Base-by-base conservation (phyloP, 2,888 invertebrate species). In the Caenorhabditis zanzibari region DNA sequence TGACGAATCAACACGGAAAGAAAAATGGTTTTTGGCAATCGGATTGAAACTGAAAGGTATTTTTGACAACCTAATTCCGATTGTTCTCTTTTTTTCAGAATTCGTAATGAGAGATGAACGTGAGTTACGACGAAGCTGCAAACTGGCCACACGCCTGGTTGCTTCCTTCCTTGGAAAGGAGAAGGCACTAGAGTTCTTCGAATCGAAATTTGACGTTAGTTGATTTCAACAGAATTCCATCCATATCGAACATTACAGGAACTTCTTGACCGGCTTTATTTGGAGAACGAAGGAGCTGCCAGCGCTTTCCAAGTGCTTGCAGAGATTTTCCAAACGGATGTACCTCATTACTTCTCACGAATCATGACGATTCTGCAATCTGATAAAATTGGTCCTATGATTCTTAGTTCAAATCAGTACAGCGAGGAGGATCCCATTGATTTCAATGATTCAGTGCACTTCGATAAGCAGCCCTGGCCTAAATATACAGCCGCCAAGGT, bases 391-490 rank as follows among this genome's bases (percentile, higher is more conserved):
- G 76, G 72, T 54, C 26, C 41, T 9, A 1, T 14, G 19, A n/a
- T 84, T 16, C 10, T 75, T 12, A 28, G 61, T 5, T 76, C 76
- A 1, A 0, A 52, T 0, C 14, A 22, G 3, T 24, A 19, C 28
- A 22, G 52, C 24, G 61, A 73, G n/a, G 63, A 74, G 0, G 84
- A 84, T 76, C 72, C 73, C 7, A 28, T 47, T 4, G 73, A 68
- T 1, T 84, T 84, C 44, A 47, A 72, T 26, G 59, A 59, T 9
- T 19, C 16, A 9, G 1, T 63, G 12, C 61, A 54, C 5, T n/a
- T 87, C 0, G 68, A 76, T 1, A 66, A 74, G 19, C 82, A 85
- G 19, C 38, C 76, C 0, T 69, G 81, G 63, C 86, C 86, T 14
- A 72, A 80, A 32, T 75, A 58, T 28, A 74, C 83, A 0, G 28